Evolutionary conservation across 1,140 invertebrate species (phyloP), one percentile per base, ranked within the genome.

Genomic region (Contarinia nasturtii): DNA sequence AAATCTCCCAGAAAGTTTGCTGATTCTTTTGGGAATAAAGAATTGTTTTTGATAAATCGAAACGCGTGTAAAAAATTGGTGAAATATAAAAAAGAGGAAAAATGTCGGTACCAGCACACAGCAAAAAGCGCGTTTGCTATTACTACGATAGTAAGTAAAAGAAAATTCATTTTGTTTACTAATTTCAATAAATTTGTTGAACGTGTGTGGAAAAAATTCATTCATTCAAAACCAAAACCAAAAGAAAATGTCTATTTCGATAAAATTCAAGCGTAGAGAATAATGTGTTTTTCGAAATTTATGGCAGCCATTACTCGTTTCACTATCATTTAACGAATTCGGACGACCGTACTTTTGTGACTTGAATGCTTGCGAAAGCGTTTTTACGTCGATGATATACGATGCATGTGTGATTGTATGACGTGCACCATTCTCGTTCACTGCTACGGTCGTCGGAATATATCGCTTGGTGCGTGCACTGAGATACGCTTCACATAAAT

Each of bases 71-170:
- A 27, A 27, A 27, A 10, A n/a, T n/a, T n/a, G 27, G 27, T 27
- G 27, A 27, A 27, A n/a, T n/a, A n/a, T n/a, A n/a, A n/a, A 27
- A 27, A 10, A 27, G 10, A 10, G 3, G 27, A 42, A 52, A 8
- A 60, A 80, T 80, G 77, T 68, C 76, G 36, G 77, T 80, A 61
- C 74, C 81, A 67, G 76, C 82, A 11, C 86, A 90, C 54, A 86
- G 78, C 56, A 88, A 87, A 60, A 92, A 93, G 66, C 76, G 86
- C 63, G 90, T 97, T 48, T 95, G 92, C 66, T 98, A 98, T 70
- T 98, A 98, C 67, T 98, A 98, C 60, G 93, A 97, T 65, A 94
- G 92, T 96, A 76, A 90, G 89, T 88, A 67, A 43, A 19, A 27
- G 10, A 27, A 27, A 27, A 27, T 27, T 27, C 27, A 27, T 5